Evolutionary conservation across 1,140 invertebrate genomes (phyloP), one percentile per base, ranked within the genome.

Genomic region (Odontomachus brunneus): DNA sequence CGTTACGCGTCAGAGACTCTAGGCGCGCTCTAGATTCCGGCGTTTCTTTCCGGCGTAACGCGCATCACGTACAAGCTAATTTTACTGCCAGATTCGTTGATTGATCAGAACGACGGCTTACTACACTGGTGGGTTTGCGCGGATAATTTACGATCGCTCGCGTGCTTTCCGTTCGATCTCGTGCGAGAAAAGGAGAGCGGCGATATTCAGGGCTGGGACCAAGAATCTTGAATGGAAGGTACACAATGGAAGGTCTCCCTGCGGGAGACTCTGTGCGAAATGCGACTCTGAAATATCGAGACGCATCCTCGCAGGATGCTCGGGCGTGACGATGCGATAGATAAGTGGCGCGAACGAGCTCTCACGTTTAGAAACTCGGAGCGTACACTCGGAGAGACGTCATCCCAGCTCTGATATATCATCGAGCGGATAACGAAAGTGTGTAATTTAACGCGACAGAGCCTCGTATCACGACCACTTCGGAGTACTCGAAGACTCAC

Each of bases 401-500:
- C 49, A 7, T 44, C 33, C 49, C 57, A 80, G 53, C 22, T n/a
- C 75, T 48, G 65, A 71, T n/a, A 33, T 60, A 49, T n/a, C n/a
- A 51, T 49, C 51, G 44, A 55, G 29, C n/a, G 55, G n/a, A 60
- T 73, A 19, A 62, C 44, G 44, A 71, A 69, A 19, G 11, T 59
- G 26, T 74, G 26, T 60, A 71, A n/a, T 80, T 80, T 57, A 44
- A 80, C 15, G 69, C 44, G 82, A 83, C 80, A 85, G n/a, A n/a
- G 84, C 76, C 84, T 87, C 76, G 55, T 71, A 87, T 85, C 75
- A 71, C 60, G 81, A 88, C 74, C 82, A 83, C 15, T 86, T 86
- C 63, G 75, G 74, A 81, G 72, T 71, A 63, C 38, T 84, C 24
- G 83, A 75, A 84, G 59, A 78, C 59, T 75, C 57, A 57, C 26